Conservation (phyloP, 2,113 vertebrate genomes). For the Motacilla tschutschensis region DNA sequence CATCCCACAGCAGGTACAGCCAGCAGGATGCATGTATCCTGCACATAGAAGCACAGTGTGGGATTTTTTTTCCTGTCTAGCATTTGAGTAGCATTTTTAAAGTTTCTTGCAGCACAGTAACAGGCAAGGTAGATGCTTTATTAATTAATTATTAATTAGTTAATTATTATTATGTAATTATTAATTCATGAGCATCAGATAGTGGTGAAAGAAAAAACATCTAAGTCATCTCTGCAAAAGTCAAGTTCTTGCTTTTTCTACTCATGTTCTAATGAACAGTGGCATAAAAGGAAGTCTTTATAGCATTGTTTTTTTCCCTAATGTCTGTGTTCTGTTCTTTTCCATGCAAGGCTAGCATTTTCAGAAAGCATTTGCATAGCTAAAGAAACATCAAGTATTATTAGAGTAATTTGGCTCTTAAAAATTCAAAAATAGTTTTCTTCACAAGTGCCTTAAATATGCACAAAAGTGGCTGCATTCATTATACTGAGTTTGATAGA, state of each 20-base stretch:
- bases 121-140: neutral
- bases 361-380: neutral
- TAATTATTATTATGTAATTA: neutral
- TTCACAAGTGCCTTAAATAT: neutral
- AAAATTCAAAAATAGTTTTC: neutral
- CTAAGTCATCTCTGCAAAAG: neutral
- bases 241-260: neutral
- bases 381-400: neutral
- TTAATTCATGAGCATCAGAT: neutral
- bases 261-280: neutral
- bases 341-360: neutral
- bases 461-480: neutral
- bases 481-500: neutral
- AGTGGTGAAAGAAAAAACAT: neutral
- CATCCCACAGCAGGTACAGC: neutral
- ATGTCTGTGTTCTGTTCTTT: neutral
- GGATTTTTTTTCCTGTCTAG: neutral
- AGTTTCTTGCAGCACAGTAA: neutral
- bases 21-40: accelerated
- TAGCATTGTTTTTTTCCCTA: neutral
- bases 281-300: neutral
- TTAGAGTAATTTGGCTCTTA: neutral
- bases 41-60: neutral
- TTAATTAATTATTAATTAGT: neutral
- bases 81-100: neutral